A percentile compares a stretch with the other conserved stretches of the same genome.
These are phyloP conservation scores for Camponotus pennsylvanicus DNA, from an alignment of 1,140 invertebrate genomes.

Conservation along the genomic window DNA sequence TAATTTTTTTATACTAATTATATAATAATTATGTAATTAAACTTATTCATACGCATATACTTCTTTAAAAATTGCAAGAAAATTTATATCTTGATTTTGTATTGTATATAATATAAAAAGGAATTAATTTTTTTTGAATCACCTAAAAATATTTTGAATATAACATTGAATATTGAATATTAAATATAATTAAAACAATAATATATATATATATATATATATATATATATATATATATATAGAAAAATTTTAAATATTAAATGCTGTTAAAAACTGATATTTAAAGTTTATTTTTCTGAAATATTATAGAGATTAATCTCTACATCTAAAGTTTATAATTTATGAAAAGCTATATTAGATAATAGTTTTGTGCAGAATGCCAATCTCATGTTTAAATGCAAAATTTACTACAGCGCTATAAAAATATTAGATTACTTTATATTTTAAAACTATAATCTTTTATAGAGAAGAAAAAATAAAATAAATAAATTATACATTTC, in stretches of 20 bases:
- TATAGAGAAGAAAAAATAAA: conserved; percentile 3
- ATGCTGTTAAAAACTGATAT: not conserved
- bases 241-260: conserved; percentile 13
- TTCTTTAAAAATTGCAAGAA: conserved; percentile 8
- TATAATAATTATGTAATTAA: conserved; percentile 21
- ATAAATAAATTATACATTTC: not conserved
- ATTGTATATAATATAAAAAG: conserved; percentile 16
- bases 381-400: conserved; percentile 46
- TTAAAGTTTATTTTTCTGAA: not conserved
- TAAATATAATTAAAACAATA: conserved; percentile 20
- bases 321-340: conserved; percentile 41
- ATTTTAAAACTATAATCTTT: conserved; percentile 17
- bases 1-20: conserved; percentile 31
- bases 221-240: not conserved
- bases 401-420: conserved; percentile 25
- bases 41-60: not conserved
- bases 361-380: conserved; percentile 39
- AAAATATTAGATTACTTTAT: not conserved
- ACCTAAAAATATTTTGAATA: not conserved
- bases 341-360: conserved; percentile 34
- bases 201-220: not conserved
- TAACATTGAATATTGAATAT: not conserved
- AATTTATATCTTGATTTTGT: conserved; percentile 1
- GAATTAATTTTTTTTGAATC: conserved; percentile 5
- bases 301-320: not conserved